Evolutionary conservation across 2,888 invertebrate genomes (phyloP), one percentile per base, ranked within the genome.

Genomic region (Drosophila peninsularis): DNA sequence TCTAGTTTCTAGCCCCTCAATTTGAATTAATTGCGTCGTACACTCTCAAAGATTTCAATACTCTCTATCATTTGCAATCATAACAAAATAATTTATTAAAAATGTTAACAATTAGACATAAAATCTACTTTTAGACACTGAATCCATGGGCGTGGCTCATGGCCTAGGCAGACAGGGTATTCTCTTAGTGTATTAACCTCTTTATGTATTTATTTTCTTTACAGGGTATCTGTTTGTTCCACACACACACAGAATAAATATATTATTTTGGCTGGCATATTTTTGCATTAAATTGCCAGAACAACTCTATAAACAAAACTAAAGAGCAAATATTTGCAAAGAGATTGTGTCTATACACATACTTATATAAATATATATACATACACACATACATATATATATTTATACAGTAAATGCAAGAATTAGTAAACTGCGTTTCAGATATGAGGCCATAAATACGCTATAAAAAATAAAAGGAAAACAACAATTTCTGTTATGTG

Each of bases 1-100:
- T 78, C 62, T 71, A 47, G 61, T 62, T 71, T 32, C 27, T 30
- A 7, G 34, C 36, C 21, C 61, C 55, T 79, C 53, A 50, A 74
- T 79, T 71, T 71, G 13, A 69, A 74, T 74, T 61, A 58, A 77
- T 77, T 79, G 74, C 79, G 79, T 67, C 79, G 68, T 67, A 78
- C 65, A 63, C 65, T 65, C 52, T 54, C 60, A 14, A 19, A 32
- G 32, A 45, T 41, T n/a, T 7, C 42, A 45, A 34, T n/a, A 27
- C 14, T n/a, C 24, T 45, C 10, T 21, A 13, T 42, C n/a, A n/a
- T 10, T 10, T 45, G 30, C 27, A 17, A 21, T 24, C 5, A 54
- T 21, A 1, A 7, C 1, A 30, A 30, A 30, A 1, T 7, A 30
- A 30, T 7, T 1, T 7, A 30, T 30, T 7, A 1, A 30, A 30